Evolutionary conservation across 2,797 vertebrate species (phyloP).

Genomic region (Sebastes diaconus): DNA sequence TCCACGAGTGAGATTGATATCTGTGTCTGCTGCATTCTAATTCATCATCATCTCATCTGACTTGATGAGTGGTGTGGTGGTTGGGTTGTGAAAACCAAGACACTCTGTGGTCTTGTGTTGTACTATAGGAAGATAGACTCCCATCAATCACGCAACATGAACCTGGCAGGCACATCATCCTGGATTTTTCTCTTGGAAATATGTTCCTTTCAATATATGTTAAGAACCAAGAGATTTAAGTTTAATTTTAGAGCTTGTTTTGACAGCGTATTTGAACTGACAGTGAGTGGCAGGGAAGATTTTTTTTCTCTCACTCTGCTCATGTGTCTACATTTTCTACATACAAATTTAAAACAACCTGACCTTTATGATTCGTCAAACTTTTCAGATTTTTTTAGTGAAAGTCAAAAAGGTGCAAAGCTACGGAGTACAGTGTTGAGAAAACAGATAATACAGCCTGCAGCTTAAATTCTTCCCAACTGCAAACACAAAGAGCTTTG

Average conservation of each 20-base stretch:
- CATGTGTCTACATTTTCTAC: not conserved
- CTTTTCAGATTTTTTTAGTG: not conserved
- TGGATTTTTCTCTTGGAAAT: not conserved
- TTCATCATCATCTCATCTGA: slow-evolving; percentile 51
- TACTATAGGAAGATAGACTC: slow-evolving; percentile 1
- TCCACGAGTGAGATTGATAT: slow-evolving; percentile 24
- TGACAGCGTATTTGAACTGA: not conserved
- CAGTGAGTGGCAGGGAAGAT: not conserved
- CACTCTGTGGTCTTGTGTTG: slow-evolving; percentile 19
- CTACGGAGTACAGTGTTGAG: not conserved
- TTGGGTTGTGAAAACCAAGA: slow-evolving; percentile 42
- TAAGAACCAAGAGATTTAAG: not conserved
- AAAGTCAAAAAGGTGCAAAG: not conserved
- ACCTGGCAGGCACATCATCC: not conserved
- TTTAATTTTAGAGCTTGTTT: not conserved
- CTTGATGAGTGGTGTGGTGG: slow-evolving; percentile 27
- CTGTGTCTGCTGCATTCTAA: slow-evolving; percentile 29
- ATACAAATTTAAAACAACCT: not conserved
- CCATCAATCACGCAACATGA: not conserved
- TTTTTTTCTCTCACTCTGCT: not conserved
- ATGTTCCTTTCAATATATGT: not conserved
- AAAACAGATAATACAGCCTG: not conserved
- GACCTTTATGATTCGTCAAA: too few species aligned
- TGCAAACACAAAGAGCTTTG: not conserved
- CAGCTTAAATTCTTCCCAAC: not conserved